phyloP scores from a whole-genome alignment of 2,888 invertebrate genomes.

The Andrena bucephala region DNA sequence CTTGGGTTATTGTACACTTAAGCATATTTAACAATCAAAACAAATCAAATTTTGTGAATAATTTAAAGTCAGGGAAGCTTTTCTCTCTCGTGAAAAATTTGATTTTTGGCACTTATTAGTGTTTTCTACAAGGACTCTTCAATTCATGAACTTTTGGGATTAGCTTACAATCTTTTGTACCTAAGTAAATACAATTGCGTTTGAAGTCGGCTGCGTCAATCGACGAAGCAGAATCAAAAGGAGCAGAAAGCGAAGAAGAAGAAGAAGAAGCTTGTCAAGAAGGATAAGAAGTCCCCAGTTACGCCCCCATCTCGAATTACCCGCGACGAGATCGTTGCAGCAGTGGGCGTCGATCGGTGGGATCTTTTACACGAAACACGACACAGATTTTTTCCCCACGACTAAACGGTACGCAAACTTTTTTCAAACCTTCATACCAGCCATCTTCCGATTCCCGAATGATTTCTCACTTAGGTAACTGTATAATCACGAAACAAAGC shows the following conservation, averaged over 20 bases:
- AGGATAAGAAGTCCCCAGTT: slow-evolving; percentile 60
- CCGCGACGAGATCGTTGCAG: slow-evolving; percentile 55
- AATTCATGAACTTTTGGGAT: too few relatives aligned
- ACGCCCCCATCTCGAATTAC: slow-evolving; percentile 67
- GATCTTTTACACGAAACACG: slow-evolving; percentile 76
- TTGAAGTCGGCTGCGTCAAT: slow-evolving; percentile 10
- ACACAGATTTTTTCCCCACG: slow-evolving; percentile 52
- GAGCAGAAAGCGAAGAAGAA: slow-evolving; percentile 1
- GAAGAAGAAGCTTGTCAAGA: slow-evolving; percentile 44
- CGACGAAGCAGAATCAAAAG: slow-evolving; percentile 19
- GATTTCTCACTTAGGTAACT: not conserved
- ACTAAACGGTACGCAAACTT: slow-evolving; percentile 50
- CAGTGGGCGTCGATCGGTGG: slow-evolving; percentile 75
- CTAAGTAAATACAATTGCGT: not conserved
- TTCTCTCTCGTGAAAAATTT: too few relatives aligned
- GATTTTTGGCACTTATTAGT: too few relatives aligned
- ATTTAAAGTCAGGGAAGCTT: too few relatives aligned
- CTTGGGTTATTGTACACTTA: too few relatives aligned
- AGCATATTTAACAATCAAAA: too few relatives aligned
- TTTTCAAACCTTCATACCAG: not conserved
- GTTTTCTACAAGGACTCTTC: too few relatives aligned
- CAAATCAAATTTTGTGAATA: too few relatives aligned
- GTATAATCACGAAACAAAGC: not conserved
- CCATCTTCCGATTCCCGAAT: slow-evolving; percentile 15
- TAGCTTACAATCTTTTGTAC: too few relatives aligned